A percentile compares a stretch with the other conserved stretches of the same genome.
Evolutionary conservation across 2,113 vertebrate species (phyloP).

Genomic region (Piaya cayana): DNA sequence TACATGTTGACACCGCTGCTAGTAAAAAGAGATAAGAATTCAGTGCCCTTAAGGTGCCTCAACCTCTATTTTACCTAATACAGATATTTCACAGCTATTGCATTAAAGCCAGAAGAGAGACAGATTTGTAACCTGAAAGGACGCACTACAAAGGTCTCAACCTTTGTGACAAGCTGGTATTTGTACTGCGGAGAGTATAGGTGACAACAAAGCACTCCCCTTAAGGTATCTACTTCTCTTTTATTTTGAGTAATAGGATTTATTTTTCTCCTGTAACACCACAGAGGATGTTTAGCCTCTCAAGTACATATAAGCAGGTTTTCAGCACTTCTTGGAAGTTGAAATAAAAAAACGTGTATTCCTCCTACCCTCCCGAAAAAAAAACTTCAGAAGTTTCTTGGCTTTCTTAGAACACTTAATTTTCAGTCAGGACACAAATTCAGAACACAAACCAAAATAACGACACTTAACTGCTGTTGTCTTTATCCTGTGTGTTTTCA

Average conservation of each 20-base stretch:
- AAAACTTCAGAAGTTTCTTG: background rate
- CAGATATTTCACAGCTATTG: slow-evolving; percentile 50
- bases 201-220: slow-evolving; percentile 25
- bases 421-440: background rate
- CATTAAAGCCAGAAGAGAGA: slow-evolving; percentile 5
- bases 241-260: slow-evolving; percentile 2
- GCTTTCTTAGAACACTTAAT: background rate
- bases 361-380: background rate
- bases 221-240: background rate
- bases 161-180: slow-evolving; percentile 4
- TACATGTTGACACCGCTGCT: slow-evolving; percentile 68
- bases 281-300: background rate
- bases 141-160: slow-evolving; percentile 28
- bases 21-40: slow-evolving; percentile 73
- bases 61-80: slow-evolving; percentile 62
- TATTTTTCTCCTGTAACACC: background rate
- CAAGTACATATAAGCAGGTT: fast-evolving
- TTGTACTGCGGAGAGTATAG: background rate
- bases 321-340: background rate
- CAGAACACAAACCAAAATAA: background rate
- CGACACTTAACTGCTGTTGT: background rate
- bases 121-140: slow-evolving; percentile 5
- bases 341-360: background rate
- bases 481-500: background rate
- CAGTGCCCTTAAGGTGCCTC: slow-evolving; percentile 69